Evolutionary conservation across 2,888 invertebrate species (phyloP).

Genomic region (Biston stratarius): DNA sequence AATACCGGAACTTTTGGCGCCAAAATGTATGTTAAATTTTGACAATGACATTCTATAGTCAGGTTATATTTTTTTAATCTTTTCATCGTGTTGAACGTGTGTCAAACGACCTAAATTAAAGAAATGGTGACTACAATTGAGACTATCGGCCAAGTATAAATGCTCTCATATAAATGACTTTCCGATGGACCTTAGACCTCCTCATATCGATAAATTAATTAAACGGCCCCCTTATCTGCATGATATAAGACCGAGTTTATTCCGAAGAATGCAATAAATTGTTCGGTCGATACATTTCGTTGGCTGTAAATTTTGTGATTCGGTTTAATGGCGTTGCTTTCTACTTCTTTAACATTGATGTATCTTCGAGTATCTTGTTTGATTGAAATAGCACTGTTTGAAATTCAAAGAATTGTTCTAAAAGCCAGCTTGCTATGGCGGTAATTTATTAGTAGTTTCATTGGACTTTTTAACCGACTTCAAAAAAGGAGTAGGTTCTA

Average conservation of each 20-base stretch:
- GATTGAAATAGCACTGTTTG: slow-evolving; percentile 34
- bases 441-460: slow-evolving; percentile 28
- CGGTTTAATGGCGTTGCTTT: slow-evolving; percentile 42
- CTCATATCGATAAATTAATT: slow-evolving; percentile 66
- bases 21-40: too few relatives aligned
- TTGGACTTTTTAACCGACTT: too few relatives aligned
- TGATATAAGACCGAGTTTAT: slow-evolving; percentile 39
- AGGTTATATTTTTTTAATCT: too few relatives aligned
- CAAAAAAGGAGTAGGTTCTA: too few relatives aligned
- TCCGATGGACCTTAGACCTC: slow-evolving; percentile 52
- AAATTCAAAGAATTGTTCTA: slow-evolving; percentile 31
- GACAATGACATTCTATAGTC: too few relatives aligned
- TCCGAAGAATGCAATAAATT: slow-evolving; percentile 43
- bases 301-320: slow-evolving; percentile 43
- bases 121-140: slow-evolving; percentile 37
- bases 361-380: slow-evolving; percentile 20
- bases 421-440: slow-evolving; percentile 16
- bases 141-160: slow-evolving; percentile 38
- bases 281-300: slow-evolving; percentile 40
- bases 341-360: slow-evolving; percentile 36
- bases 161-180: slow-evolving; percentile 52
- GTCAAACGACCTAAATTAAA: slow-evolving; percentile 28
- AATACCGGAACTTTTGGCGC: too few relatives aligned
- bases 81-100: slow-evolving; percentile 19
- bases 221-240: slow-evolving; percentile 48